Conservation (phyloP, 1,140 invertebrate genomes). For the Octopus sinensis region DNA sequence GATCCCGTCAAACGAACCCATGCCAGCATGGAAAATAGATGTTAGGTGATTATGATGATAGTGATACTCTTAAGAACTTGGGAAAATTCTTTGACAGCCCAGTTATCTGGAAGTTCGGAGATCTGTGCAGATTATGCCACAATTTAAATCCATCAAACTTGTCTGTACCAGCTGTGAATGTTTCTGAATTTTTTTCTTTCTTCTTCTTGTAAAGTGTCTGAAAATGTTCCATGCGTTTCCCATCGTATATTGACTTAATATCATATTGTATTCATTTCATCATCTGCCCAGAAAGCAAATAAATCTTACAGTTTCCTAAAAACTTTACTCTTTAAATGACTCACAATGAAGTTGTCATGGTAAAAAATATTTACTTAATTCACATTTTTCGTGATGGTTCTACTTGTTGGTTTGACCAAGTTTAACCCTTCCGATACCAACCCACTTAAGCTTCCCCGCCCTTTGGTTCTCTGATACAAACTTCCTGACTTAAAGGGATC, state of each 20-base stretch:
- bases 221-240: background rate
- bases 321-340: background rate
- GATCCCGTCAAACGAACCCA: no score
- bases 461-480: no score
- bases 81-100: constrained; percentile 3
- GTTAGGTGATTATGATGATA: background rate
- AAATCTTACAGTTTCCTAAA: background rate
- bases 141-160: background rate
- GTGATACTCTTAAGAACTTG: background rate
- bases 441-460: no score
- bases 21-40: no score
- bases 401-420: constrained; percentile 1
- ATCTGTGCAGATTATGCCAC: background rate
- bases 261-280: background rate
- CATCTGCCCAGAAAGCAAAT: background rate
- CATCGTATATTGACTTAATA: background rate
- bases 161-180: background rate
- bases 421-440: background rate
- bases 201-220: background rate
- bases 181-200: background rate
- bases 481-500: no score
- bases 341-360: constrained; percentile 1
- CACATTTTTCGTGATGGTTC: background rate
- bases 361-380: background rate
- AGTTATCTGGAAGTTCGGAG: background rate